These are phyloP conservation scores for Caenorhabditis sp. DNA, from an alignment of 2,888 invertebrate species.

Conservation along the genomic window DNA sequence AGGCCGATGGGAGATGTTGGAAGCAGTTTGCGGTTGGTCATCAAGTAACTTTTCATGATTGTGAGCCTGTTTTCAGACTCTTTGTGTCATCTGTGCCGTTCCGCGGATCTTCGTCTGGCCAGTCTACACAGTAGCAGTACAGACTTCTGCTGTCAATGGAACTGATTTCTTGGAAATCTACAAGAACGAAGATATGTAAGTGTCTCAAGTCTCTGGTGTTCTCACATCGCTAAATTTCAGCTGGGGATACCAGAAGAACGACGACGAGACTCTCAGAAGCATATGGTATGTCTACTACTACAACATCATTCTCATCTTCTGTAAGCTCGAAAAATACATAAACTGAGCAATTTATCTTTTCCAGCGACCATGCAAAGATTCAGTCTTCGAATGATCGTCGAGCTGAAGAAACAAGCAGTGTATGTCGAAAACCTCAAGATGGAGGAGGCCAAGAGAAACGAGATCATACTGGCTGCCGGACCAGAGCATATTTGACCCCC, in stretches of 20 bases:
- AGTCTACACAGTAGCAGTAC: conserved; percentile 14
- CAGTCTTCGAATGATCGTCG: conserved; percentile 1
- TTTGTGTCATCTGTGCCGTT: conserved; percentile 17
- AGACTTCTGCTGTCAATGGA: conserved; percentile 15
- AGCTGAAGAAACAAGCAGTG: conserved; percentile 19
- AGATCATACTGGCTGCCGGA: conserved; percentile 3
- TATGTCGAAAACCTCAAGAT: conserved; percentile 12
- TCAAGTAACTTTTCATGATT: not conserved
- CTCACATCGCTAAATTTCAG: not conserved
- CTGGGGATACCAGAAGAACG: not conserved
- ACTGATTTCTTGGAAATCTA: conserved; percentile 1
- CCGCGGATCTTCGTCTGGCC: conserved; percentile 15
- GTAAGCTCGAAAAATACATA: not conserved
- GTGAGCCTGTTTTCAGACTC: not conserved
- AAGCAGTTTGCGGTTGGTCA: conserved; percentile 22
- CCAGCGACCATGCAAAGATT: conserved; percentile 27
- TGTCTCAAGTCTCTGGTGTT: not conserved
- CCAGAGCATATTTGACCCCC: conserved; percentile 20
- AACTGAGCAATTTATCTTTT: not conserved
- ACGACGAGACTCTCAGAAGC: conserved; percentile 1
- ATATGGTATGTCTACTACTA: conserved; percentile 32
- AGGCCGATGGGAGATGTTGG: conserved; percentile 25
- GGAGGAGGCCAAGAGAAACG: not conserved
- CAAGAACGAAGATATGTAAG: not conserved
- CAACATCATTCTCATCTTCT: conserved; percentile 16